These are phyloP conservation scores for Homarus gammarus DNA, from an alignment of 2,888 invertebrate species.

Conservation along the genomic window DNA sequence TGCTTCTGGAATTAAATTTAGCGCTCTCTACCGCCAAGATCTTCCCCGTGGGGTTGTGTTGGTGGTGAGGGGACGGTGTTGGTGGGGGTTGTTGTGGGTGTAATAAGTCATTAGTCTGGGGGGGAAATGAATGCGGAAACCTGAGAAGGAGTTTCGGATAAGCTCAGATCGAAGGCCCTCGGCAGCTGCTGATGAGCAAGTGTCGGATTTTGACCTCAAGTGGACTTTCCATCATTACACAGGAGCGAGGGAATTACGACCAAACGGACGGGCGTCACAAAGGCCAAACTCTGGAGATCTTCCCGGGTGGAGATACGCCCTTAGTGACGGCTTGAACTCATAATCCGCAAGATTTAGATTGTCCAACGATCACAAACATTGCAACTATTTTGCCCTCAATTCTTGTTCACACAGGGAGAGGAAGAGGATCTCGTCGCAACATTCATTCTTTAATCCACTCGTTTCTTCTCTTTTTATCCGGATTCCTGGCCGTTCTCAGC, in stretches of 20 bases:
- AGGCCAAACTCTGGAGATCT: constrained; percentile 19
- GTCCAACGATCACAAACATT: constrained; percentile 71
- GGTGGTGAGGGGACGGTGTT: neutral
- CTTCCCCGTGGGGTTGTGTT: neutral
- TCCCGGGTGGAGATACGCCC: constrained; percentile 36
- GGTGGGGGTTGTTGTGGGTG: neutral
- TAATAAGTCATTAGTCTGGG: constrained; percentile 34
- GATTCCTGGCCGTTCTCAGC: constrained; percentile 12
- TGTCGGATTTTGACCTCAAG: constrained; percentile 71
- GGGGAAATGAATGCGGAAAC: constrained; percentile 55
- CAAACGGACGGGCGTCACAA: neutral
- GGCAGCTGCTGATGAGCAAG: constrained; percentile 71
- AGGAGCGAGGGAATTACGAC: constrained; percentile 29
- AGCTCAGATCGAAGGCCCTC: constrained; percentile 70
- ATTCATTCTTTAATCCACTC: neutral
- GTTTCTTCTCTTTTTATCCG: constrained; percentile 15
- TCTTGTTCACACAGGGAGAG: constrained; percentile 66
- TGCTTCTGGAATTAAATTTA: constrained; percentile 3
- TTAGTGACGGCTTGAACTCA: constrained; percentile 55
- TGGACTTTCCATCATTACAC: constrained; percentile 62
- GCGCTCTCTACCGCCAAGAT: neutral
- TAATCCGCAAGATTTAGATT: constrained; percentile 71
- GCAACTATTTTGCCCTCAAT: constrained; percentile 69
- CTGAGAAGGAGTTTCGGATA: constrained; percentile 70
- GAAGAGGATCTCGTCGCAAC: constrained; percentile 24